Percentiles rank a stretch among this genome's conserved stretches.
phyloP scores from a whole-genome alignment of 2,888 invertebrate genomes.

The Leptogaster cylindrica region DNA sequence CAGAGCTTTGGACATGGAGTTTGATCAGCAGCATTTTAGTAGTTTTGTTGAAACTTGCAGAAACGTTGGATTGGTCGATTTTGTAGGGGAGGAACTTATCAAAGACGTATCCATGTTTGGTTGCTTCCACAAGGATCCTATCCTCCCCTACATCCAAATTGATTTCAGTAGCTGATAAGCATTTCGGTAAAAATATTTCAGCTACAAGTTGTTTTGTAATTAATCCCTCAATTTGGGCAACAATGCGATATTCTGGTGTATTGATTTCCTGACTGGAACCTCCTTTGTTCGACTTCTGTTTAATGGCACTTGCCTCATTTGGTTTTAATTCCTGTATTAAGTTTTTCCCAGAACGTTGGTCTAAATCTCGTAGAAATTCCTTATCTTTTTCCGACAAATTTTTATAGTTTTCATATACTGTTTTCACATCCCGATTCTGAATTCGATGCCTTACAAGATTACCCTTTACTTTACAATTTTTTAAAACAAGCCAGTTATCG shows the following conservation, averaged over 20 bases:
- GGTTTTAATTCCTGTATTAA: conserved; percentile 69
- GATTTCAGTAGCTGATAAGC: conserved; percentile 68
- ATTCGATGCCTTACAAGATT: conserved; percentile 76
- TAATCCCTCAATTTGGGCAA: conserved; percentile 64
- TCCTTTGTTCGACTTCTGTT: conserved; percentile 45
- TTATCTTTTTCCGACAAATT: conserved; percentile 51
- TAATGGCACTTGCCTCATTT: conserved; percentile 49
- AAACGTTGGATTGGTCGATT: conserved; percentile 67
- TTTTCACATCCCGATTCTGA: conserved; percentile 71
- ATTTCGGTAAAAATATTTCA: conserved; percentile 60
- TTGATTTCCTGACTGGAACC: conserved; percentile 52
- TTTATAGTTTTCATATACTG: conserved; percentile 56
- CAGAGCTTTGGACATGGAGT: too few relatives aligned
- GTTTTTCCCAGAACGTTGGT: conserved; percentile 20
- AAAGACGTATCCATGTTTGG: conserved; percentile 67
- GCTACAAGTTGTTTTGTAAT: conserved; percentile 56
- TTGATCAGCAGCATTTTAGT: conserved; percentile 61
- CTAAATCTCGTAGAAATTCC: conserved; percentile 46
- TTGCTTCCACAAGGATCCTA: conserved; percentile 72
- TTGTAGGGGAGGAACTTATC: conserved; percentile 75
- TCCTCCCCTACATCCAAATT: conserved; percentile 77
- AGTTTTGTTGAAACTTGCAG: conserved; percentile 65
- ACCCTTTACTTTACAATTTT: conserved; percentile 77
- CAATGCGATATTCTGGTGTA: conserved; percentile 66
- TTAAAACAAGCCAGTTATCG: conserved; percentile 71